Evolutionary conservation across 64 coral and sea anemone genomes (phyloP).

Genomic region (Acropora yongei): DNA sequence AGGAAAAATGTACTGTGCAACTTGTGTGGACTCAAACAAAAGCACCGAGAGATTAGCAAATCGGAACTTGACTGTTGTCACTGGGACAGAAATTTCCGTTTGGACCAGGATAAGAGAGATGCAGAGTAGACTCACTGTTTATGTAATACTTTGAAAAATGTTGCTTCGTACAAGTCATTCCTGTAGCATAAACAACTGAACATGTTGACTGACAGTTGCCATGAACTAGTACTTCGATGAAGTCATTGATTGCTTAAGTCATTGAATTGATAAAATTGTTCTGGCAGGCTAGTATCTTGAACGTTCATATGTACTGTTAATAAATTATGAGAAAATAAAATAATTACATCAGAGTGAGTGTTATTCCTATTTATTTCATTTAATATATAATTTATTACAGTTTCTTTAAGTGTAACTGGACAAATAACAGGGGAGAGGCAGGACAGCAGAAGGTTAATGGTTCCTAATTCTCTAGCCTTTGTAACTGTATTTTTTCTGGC

Average conservation of each 20-base stretch:
- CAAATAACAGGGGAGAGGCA: no score
- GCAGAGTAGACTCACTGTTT: conserved; percentile 26
- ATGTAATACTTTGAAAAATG: conserved; percentile 49
- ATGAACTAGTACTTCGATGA: conserved; percentile 42
- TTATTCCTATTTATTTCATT: no score
- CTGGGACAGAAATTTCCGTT: conserved; percentile 22
- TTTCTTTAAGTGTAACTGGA: no score
- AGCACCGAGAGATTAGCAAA: conserved; percentile 42
- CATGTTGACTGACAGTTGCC: conserved; percentile 31
- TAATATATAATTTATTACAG: no score
- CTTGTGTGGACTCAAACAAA: conserved; percentile 57
- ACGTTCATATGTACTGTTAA: no score
- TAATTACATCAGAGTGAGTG: no score
- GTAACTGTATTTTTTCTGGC: not conserved
- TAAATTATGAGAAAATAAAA: no score
- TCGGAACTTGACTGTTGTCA: conserved; percentile 27
- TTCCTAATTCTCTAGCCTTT: conserved; percentile 18
- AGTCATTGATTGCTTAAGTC: conserved; percentile 9
- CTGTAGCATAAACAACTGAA: conserved; percentile 14
- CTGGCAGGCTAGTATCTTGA: no score
- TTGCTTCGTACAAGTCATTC: conserved; percentile 27
- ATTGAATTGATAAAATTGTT: conserved; percentile 19
- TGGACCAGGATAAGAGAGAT: conserved; percentile 5
- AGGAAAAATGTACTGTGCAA: conserved; percentile 51
- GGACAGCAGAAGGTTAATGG: not conserved